Percentiles rank a stretch among this genome's conserved stretches.
Evolutionary conservation across 2,797 vertebrate species (phyloP).

Genomic region (Liparis tanakae): DNA sequence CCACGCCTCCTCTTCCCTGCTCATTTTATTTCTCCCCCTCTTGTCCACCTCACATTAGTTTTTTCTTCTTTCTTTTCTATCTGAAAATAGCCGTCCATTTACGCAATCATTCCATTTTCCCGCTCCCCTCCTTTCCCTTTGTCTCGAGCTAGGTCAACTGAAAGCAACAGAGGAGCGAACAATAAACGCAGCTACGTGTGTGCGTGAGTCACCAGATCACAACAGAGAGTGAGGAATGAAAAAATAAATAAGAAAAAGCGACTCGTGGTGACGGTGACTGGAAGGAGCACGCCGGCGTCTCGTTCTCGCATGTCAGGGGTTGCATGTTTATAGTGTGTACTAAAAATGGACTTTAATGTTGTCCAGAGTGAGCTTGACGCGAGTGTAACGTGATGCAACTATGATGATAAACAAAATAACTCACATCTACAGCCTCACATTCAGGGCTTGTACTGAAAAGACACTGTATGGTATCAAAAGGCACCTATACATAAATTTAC

Average conservation of each 20-base stretch:
- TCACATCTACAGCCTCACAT: slow-evolving; percentile 10
- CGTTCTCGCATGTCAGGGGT: slow-evolving; percentile 24
- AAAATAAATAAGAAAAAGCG: slow-evolving; percentile 27
- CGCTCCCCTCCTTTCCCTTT: slow-evolving; percentile 48
- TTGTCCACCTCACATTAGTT: slow-evolving; percentile 21
- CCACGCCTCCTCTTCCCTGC: slow-evolving; percentile 33
- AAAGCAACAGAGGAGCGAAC: slow-evolving; percentile 54
- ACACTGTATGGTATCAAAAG: slow-evolving; percentile 6
- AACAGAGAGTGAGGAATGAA: slow-evolving; percentile 38
- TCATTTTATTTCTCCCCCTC: not conserved
- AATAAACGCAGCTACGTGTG: slow-evolving; percentile 43
- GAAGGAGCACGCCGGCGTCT: slow-evolving; percentile 36
- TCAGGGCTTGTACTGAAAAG: slow-evolving; percentile 1
- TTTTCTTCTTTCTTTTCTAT: slow-evolving; percentile 50
- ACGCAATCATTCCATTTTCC: slow-evolving; percentile 57
- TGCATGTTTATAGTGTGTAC: slow-evolving; percentile 19
- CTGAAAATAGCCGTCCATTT: slow-evolving; percentile 66
- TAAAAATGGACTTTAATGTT: slow-evolving; percentile 38
- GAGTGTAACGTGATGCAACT: slow-evolving; percentile 47
- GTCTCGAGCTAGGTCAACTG: slow-evolving; percentile 67
- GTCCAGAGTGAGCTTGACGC: slow-evolving; percentile 32
- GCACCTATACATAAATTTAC: not conserved
- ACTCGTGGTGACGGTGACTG: slow-evolving; percentile 43
- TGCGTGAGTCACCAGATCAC: slow-evolving; percentile 59
- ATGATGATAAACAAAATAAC: slow-evolving; percentile 27